Base-by-base conservation (phyloP, 2,888 invertebrate species). In the Cerastis leucographa region DNA sequence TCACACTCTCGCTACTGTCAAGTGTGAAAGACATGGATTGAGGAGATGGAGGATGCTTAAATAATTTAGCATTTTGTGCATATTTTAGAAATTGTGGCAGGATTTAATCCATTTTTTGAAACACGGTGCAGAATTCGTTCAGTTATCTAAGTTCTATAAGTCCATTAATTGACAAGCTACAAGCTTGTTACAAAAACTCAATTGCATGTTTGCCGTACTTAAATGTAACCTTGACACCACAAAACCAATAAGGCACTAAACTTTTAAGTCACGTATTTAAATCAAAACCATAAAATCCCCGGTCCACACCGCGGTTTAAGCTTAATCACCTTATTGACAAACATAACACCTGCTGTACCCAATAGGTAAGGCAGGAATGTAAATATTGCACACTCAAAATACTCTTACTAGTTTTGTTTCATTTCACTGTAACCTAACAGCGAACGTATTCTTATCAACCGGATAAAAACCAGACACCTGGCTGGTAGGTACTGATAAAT, bases 311-410 rank as follows among this genome's bases (percentile, higher is more conserved):
- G 19, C 40, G 3, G 29, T 12, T 25, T 17, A 22, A 49, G 22
- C 74, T 29, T 65, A 46, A 61, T 25, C 2, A 51, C 14, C 59
- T 67, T 49, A 77, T 75, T 80, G 70, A 78, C 76, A 71, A 81
- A 75, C 62, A 65, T 51, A 49, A 19, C n/a, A n/a, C 11, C 51
- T 54, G 22, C n/a, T 54, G n/a, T 9, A 3, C 9, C 22, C 9
- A 11, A 54, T n/a, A 12, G n/a, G 12, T 12, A n/a, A 6, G n/a
- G n/a, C n/a, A 54, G 54, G 12, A 54, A 54, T n/a, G 12, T n/a
- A 11, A 22, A 22, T n/a, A 3, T 12, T 22, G 3, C 9, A 9
- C 51, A 51, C 22, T 22, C 22, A 51, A 22, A 51, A n/a, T 51
- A 51, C n/a, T 51, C 51, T n/a, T n/a, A n/a, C n/a, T 2, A 12